phyloP scores from a whole-genome alignment of 2,113 vertebrate species.

The Nanorana parkeri region DNA sequence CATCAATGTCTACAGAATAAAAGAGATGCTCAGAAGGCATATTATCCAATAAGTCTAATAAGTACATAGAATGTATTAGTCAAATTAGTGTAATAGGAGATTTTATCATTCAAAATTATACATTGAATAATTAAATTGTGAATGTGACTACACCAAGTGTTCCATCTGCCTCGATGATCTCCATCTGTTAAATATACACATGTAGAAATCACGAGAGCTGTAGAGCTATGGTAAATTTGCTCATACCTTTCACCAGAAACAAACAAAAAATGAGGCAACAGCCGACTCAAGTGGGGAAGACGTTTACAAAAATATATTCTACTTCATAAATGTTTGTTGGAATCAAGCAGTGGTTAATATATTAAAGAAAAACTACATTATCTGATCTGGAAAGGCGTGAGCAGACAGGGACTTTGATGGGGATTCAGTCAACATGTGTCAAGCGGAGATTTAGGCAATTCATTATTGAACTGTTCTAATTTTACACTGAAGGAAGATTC shows the following conservation, averaged over 20 bases:
- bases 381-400: too few species aligned
- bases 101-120: conserved; percentile 24
- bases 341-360: not conserved
- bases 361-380: not conserved
- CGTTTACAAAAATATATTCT: conserved; percentile 7
- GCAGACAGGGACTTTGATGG: too few species aligned
- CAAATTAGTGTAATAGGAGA: conserved; percentile 30
- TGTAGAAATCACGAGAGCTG: conserved; percentile 1
- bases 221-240: not conserved
- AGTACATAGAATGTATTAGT: not conserved
- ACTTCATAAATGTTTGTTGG: conserved; percentile 1
- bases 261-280: conserved; percentile 25
- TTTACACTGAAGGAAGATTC: too few species aligned
- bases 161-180: conserved; percentile 23
- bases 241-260: conserved; percentile 15
- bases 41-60: conserved; percentile 15
- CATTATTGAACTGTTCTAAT: too few species aligned
- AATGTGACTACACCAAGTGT: conserved; percentile 27
- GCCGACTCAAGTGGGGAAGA: conserved; percentile 22
- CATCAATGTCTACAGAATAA: too few species aligned
- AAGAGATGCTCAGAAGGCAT: not conserved
- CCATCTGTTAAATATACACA: conserved; percentile 39
- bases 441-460: too few species aligned
- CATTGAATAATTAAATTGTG: conserved; percentile 31
- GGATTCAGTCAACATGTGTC: too few species aligned